These are phyloP conservation scores for Oasisia sp. DNA, from an alignment of 2,888 invertebrate species.

Conservation along the genomic window DNA sequence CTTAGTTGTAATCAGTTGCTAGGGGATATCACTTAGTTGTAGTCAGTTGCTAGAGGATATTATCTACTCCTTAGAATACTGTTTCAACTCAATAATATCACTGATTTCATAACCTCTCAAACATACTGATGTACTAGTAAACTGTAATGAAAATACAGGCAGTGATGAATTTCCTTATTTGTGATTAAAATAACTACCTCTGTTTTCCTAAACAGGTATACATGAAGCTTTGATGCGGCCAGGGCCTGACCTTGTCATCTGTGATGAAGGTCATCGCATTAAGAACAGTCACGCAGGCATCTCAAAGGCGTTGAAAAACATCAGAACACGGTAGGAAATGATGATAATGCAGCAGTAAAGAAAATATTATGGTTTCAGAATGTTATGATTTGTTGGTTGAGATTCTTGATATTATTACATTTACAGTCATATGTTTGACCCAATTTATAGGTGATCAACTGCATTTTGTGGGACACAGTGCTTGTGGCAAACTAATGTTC, in stretches of 20 bases:
- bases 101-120: too few species aligned
- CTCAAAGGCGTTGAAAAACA: slow-evolving; percentile 92
- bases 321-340: slow-evolving; percentile 76
- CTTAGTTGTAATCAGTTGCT: too few species aligned
- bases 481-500: background rate
- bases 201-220: slow-evolving; percentile 49
- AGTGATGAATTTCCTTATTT: background rate
- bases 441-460: background rate
- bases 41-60: too few species aligned
- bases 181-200: background rate
- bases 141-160: background rate
- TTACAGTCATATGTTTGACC: background rate
- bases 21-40: too few species aligned
- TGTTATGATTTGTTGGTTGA: background rate
- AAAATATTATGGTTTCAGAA: background rate
- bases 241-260: slow-evolving; percentile 65
- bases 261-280: slow-evolving; percentile 77
- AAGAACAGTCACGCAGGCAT: slow-evolving; percentile 98
- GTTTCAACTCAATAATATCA: too few species aligned
- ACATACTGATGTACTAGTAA: too few species aligned
- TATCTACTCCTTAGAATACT: too few species aligned
- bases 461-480: background rate
- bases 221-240: slow-evolving; percentile 61
- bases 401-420: background rate
- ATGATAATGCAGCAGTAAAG: background rate